Evolutionary conservation across 2,113 vertebrate genomes (phyloP).

Genomic region (Smithornis capensis): DNA sequence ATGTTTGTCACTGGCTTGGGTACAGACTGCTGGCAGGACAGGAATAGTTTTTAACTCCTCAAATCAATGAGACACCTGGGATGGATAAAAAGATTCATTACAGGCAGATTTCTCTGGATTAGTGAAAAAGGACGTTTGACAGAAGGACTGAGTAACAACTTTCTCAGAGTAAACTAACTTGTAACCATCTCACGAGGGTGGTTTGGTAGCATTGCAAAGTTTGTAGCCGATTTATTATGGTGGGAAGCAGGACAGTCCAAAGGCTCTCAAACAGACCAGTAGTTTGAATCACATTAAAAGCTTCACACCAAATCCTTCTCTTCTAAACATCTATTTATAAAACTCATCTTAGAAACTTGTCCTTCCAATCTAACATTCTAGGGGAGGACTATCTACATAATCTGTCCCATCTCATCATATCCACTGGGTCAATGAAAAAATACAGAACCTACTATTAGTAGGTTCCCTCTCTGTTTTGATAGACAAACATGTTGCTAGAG

Average conservation of each 20-base stretch:
- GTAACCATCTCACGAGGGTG: background rate
- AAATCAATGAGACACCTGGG: slow-evolving; percentile 23
- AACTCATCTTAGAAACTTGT: background rate
- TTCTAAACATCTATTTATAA: background rate
- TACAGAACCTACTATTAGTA: background rate
- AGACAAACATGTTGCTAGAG: background rate
- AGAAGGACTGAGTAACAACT: background rate
- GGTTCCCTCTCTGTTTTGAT: background rate
- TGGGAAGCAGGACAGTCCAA: background rate
- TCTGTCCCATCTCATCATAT: background rate
- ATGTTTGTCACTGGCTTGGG: slow-evolving; percentile 6
- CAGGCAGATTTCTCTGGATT: background rate
- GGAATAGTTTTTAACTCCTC: background rate
- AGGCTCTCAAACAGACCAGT: background rate
- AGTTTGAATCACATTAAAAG: background rate
- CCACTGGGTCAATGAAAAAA: background rate
- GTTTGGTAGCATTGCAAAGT: background rate
- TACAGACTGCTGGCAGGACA: background rate
- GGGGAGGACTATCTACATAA: background rate
- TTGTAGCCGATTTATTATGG: background rate
- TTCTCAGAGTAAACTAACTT: background rate
- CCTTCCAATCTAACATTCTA: background rate
- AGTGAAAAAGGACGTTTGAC: background rate
- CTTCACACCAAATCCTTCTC: background rate
- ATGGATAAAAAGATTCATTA: slow-evolving; percentile 9